A percentile compares a stretch with the other conserved stretches of the same genome.
phyloP scores from a whole-genome alignment of 2,113 vertebrate species.

The Anhinga anhinga region DNA sequence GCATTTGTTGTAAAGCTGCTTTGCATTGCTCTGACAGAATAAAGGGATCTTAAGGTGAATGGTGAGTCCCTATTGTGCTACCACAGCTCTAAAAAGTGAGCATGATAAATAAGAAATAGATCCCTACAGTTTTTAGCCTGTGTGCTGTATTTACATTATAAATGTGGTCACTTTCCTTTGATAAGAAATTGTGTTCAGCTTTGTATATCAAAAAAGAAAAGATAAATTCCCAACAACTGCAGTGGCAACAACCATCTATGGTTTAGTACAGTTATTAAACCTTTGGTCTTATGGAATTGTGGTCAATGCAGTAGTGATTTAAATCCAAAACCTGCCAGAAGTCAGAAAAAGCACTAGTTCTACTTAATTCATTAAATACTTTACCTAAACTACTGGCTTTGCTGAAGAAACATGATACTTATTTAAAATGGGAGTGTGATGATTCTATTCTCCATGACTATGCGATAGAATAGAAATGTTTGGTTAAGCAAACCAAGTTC shows the following conservation, averaged over 20 bases:
- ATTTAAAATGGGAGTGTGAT: not conserved
- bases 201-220: not conserved
- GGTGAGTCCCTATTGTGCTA: not conserved
- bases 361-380: not conserved
- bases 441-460: not conserved
- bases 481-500: not conserved
- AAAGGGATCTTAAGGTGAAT: not conserved
- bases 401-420: not conserved
- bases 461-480: not conserved
- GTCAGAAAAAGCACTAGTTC: not conserved
- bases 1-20: not conserved
- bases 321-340: not conserved
- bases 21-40: not conserved
- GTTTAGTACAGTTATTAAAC: not conserved
- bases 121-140: not conserved
- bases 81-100: not conserved
- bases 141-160: not conserved
- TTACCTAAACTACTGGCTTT: not conserved
- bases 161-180: not conserved
- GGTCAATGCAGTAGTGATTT: not conserved
- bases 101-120: not conserved
- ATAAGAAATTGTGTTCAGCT: not conserved
- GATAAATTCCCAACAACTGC: not conserved
- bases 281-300: accelerated
- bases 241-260: not conserved